A percentile compares a stretch with the other conserved stretches of the same genome.
Evolutionary conservation across 2,113 vertebrate species (phyloP).

Genomic region (Ctenomys sociabilis): DNA sequence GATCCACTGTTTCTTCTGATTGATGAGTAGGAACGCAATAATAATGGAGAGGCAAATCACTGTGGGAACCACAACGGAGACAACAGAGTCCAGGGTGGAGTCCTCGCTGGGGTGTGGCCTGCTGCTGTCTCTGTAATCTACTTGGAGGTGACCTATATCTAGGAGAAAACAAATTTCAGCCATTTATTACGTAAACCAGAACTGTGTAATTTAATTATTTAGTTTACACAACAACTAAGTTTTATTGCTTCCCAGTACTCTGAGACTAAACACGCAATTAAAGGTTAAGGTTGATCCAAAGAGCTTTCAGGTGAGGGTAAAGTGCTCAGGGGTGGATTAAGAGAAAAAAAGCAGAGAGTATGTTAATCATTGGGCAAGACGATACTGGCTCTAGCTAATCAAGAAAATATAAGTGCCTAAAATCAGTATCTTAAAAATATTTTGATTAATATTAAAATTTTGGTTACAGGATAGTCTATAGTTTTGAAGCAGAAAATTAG

Average conservation of each 20-base stretch:
- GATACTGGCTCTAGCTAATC: neutral
- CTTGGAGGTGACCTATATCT: conserved; percentile 91
- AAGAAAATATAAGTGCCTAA: conserved; percentile 17
- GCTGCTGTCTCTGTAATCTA: conserved; percentile 87
- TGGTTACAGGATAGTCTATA: neutral
- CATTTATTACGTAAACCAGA: neutral
- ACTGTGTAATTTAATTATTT: conserved; percentile 37
- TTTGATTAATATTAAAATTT: neutral
- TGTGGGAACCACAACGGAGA: conserved; percentile 89
- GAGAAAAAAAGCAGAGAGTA: neutral
- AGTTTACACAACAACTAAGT: neutral
- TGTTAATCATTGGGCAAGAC: neutral
- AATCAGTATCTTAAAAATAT: neutral
- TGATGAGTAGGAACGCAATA: conserved; percentile 89
- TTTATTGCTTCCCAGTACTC: neutral
- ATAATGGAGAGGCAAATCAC: conserved; percentile 88
- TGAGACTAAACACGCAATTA: neutral
- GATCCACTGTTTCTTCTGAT: conserved; percentile 94
- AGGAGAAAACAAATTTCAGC: conserved; percentile 56
- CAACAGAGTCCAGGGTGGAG: conserved; percentile 85
- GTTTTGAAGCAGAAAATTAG: conserved; percentile 15
- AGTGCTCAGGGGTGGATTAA: neutral
- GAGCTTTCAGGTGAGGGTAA: neutral
- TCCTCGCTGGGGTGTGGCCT: conserved; percentile 83
- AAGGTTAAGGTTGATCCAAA: conserved; percentile 4